phyloP scores from a whole-genome alignment of 1,140 invertebrate species.

The Lepidurus arcticus region DNA sequence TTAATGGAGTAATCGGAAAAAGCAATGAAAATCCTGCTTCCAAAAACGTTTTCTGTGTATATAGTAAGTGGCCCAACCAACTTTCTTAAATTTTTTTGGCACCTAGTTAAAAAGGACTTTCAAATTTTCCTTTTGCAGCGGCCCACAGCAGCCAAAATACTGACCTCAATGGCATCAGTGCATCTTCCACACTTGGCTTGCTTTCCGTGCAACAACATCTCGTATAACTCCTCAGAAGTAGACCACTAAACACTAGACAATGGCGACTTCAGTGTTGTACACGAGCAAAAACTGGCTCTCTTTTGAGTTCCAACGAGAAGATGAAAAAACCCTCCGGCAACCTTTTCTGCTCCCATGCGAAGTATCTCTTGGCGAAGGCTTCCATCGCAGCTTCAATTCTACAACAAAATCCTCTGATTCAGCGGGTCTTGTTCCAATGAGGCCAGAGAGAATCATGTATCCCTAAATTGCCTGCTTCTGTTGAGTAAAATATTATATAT shows the following conservation, averaged over 20 bases:
- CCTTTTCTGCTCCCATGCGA: no score
- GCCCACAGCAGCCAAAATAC: background rate
- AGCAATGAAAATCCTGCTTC: background rate
- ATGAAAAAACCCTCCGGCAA: background rate
- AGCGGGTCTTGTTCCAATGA: no score
- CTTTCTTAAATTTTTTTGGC: background rate
- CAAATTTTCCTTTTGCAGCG: background rate
- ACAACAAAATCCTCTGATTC: no score
- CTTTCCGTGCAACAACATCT: background rate
- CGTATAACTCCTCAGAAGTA: background rate
- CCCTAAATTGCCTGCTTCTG: no score
- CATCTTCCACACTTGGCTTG: conserved; percentile 18
- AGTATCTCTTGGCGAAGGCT: no score
- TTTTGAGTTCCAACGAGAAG: background rate
- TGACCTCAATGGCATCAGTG: conserved; percentile 4
- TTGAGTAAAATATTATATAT: no score
- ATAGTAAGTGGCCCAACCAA: background rate
- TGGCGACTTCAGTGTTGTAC: background rate
- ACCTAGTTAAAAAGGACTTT: background rate
- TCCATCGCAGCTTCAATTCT: no score
- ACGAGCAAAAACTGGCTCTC: background rate
- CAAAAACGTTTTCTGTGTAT: background rate
- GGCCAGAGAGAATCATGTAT: no score
- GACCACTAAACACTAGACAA: background rate
- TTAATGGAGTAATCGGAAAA: background rate